phyloP scores from a whole-genome alignment of 2,113 vertebrate genomes.

The Bothrops jararaca region DNA sequence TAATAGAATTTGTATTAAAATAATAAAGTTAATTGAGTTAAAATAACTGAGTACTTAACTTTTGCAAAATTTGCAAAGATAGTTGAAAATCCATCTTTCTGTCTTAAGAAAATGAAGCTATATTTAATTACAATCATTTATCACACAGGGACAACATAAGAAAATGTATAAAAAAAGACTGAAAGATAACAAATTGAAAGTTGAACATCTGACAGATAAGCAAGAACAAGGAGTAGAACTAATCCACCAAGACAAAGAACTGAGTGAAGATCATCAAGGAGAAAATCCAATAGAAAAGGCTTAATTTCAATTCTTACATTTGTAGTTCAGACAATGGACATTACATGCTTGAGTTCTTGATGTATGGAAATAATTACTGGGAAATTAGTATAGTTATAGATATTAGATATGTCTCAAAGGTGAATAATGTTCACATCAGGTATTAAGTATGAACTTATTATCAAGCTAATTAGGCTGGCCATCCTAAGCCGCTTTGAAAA shows the following conservation, averaged over 20 bases:
- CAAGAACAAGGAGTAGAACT: constrained; percentile 26
- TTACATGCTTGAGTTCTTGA: neutral
- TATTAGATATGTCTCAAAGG: neutral
- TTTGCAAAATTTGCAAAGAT: neutral
- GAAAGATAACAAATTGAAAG: constrained; percentile 30
- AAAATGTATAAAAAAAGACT: constrained; percentile 9
- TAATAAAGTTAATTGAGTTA: neutral
- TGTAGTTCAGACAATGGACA: constrained; percentile 25
- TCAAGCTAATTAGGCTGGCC: neutral
- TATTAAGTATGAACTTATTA: neutral
- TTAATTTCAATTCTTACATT: constrained; percentile 11
- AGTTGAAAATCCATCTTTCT: neutral
- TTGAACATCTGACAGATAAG: constrained; percentile 12
- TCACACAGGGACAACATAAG: constrained; percentile 30
- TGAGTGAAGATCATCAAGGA: constrained; percentile 19
- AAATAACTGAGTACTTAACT: neutral
- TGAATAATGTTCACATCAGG: neutral
- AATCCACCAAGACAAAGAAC: neutral
- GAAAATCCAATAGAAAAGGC: constrained; percentile 34
- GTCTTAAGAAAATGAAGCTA: neutral
- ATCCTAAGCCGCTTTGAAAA: neutral
- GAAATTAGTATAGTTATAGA: constrained; percentile 5
- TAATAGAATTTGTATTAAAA: neutral
- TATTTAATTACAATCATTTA: neutral
- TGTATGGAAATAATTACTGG: neutral